Percentiles rank a stretch among this genome's conserved stretches.
Evolutionary conservation across 2,797 vertebrate species (phyloP).

Genomic region (Lacerta agilis): DNA sequence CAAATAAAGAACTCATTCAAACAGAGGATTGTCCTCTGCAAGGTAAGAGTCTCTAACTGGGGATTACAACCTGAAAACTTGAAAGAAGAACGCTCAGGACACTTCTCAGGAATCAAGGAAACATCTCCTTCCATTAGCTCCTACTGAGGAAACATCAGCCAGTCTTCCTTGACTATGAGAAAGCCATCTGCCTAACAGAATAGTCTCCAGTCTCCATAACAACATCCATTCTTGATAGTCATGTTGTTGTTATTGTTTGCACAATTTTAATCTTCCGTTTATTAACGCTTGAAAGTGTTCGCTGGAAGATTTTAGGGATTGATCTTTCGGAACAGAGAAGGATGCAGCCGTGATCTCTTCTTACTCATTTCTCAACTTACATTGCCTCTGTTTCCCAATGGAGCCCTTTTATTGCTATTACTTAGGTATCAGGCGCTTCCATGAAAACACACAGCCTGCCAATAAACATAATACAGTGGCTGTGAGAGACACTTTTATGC

Average conservation of each 20-base stretch:
- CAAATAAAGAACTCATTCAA: not conserved
- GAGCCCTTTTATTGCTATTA: conserved; percentile 8
- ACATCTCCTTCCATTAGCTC: not conserved
- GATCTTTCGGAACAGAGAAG: conserved; percentile 14
- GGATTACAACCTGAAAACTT: not conserved
- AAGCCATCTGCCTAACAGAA: not conserved
- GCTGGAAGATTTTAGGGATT: not conserved
- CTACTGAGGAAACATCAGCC: not conserved
- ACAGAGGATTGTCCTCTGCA: not conserved
- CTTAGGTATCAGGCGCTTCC: conserved; percentile 7
- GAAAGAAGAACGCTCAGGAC: not conserved
- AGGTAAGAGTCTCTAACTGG: not conserved
- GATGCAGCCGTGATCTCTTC: not conserved
- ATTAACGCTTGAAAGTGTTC: not conserved
- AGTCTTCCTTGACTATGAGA: not conserved
- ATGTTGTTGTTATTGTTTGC: not conserved
- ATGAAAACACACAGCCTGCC: conserved; percentile 41
- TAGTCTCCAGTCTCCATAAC: not conserved
- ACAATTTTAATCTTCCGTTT: not conserved
- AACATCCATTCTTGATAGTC: not conserved
- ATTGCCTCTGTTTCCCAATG: conserved; percentile 7
- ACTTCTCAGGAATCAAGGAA: not conserved
- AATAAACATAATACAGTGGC: conserved; percentile 42
- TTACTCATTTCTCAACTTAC: conserved; percentile 33
- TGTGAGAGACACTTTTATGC: conserved; percentile 54